These are phyloP conservation scores for Temnothorax ravouxi DNA, from an alignment of 2,888 invertebrate genomes.

Conservation along the genomic window DNA sequence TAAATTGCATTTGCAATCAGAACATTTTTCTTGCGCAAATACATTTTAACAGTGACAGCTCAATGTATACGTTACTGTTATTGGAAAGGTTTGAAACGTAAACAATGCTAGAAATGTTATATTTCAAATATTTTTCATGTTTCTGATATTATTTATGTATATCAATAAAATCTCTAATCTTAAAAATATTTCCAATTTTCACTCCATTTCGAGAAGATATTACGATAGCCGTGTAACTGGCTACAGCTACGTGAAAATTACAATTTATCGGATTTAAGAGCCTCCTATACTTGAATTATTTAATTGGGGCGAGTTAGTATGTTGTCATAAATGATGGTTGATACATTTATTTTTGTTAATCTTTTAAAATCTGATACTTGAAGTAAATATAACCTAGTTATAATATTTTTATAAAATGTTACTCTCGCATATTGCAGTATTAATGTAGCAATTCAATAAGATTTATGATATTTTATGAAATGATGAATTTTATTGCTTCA, in stretches of 20 bases:
- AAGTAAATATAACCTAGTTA: background rate
- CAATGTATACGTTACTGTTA: background rate
- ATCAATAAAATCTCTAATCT: background rate
- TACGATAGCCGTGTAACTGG: background rate
- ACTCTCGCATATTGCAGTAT: background rate
- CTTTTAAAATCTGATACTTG: background rate
- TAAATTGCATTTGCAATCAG: background rate
- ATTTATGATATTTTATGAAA: constrained; percentile 19
- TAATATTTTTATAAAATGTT: background rate
- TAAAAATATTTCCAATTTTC: background rate
- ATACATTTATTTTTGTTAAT: constrained; percentile 61
- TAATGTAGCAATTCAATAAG: background rate
- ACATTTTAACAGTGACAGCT: background rate
- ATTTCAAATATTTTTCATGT: constrained; percentile 9
- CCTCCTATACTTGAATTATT: constrained; percentile 48
- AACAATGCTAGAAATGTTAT: background rate
- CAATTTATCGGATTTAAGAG: constrained; percentile 52
- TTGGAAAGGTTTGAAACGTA: background rate
- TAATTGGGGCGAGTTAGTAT: constrained; percentile 60
- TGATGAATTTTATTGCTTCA: background rate
- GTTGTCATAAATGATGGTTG: constrained; percentile 56
- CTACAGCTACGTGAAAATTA: background rate
- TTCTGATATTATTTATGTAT: background rate
- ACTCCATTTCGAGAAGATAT: background rate
- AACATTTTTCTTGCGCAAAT: background rate